Percentiles rank a stretch among this genome's conserved stretches.
These are phyloP conservation scores for Drosophila pallidifrons DNA, from an alignment of 1,140 invertebrate genomes.

Conservation along the genomic window DNA sequence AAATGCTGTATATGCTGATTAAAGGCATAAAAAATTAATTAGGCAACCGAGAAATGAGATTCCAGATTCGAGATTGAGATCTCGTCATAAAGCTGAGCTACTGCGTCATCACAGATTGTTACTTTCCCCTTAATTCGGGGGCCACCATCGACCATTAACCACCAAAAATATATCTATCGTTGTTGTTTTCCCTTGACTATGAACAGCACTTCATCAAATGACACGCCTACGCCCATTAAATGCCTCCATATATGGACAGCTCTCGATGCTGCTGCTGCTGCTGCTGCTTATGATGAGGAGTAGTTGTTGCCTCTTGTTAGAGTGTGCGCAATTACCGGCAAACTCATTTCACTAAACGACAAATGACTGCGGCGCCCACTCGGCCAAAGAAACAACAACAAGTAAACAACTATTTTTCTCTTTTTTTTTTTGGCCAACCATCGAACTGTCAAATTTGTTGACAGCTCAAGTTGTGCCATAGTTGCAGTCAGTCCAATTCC, in stretches of 20 bases:
- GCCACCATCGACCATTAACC: too few relatives aligned
- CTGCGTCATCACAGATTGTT: conserved; percentile 19
- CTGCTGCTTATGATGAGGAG: conserved; percentile 14
- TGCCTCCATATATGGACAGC: conserved; percentile 54
- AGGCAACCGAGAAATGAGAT: conserved; percentile 18
- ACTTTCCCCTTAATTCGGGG: conserved; percentile 13
- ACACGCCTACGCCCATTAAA: conserved; percentile 57
- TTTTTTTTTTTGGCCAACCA: conserved; percentile 21
- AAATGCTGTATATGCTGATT: conserved; percentile 54
- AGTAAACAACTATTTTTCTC: too few relatives aligned
- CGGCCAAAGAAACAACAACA: background rate
- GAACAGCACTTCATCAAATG: conserved; percentile 59
- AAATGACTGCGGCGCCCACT: conserved; percentile 66
- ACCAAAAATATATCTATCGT: background rate
- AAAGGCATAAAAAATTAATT: conserved; percentile 62
- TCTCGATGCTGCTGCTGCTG: background rate
- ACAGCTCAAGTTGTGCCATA: conserved; percentile 59
- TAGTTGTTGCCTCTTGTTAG: conserved; percentile 7
- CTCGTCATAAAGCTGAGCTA: conserved; percentile 21
- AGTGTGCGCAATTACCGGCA: conserved; percentile 63
- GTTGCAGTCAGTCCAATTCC: conserved; percentile 9
- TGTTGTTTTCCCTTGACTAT: conserved; percentile 20
- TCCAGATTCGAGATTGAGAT: conserved; percentile 23
- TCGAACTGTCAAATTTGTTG: conserved; percentile 75
- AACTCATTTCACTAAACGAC: conserved; percentile 77